Base-by-base conservation (phyloP, 2,797 vertebrate species). In the Crocodylus rhombifer region DNA sequence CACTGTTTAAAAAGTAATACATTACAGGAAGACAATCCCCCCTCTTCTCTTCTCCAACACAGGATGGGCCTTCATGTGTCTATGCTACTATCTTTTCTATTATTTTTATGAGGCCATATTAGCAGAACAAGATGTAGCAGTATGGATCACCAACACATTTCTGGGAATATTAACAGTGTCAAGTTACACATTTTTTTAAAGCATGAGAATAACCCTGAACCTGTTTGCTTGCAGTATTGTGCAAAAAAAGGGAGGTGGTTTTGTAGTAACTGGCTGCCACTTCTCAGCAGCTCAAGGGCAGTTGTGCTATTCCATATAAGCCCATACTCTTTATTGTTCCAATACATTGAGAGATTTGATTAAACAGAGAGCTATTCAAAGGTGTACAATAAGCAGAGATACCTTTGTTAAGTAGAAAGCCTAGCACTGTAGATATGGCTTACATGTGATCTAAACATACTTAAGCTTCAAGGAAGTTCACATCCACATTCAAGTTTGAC, bases 21-120 rank as follows among this genome's bases (percentile, higher is more conserved):
- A n/a, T 5, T 23, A 28, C 23, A 82, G 62, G 91, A 86, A 64
- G 51, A 7, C 17, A 82, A 77, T 61, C 89, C 63, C 10, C 4
- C 0, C 0, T 64, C 23, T 84, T 71, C 2, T 4, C 36, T 62
- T 6, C 67, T 14, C 13, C 6, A 61, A 56, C 36, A 30, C n/a
- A 91, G 65, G 57, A 75, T 42, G 12, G 36, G 56, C 51, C 87
- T 58, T 5, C 26, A 86, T 90, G 87, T 4, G 5, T 30, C 15
- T 87, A 3, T 4, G 77, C 5, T 4, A 8, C 1, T 63, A 14
- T 71, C 7, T 80, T 91, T 82, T 55, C 23, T 33, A 42, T 20
- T 81, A 55, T 81, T 23, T 14, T 55, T 69, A 71, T 30, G 81
- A 14, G 65, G 4, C n/a, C 3, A 14, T 75, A 20, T 77, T 78